Base-by-base conservation (phyloP, 1,140 invertebrate genomes). In the Maconellicoccus hirsutus region DNA sequence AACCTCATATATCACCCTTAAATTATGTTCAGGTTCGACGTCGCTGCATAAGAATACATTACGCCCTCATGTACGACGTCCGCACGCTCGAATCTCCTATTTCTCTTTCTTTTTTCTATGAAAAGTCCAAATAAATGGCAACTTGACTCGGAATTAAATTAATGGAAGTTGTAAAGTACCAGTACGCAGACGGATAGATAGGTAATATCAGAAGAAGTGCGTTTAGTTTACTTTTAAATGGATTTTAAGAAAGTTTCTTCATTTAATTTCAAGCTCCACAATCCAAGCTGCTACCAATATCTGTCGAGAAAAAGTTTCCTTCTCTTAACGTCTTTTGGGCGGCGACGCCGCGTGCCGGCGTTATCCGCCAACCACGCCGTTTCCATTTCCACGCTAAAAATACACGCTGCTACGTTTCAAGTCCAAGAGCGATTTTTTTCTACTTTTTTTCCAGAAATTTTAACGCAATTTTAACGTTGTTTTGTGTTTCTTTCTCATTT, bases 171-270 rank as follows among this genome's bases (percentile, higher is more conserved):
- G 42, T 52, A 52, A 52, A 52, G 42, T 52, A 33, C 29, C 29
- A 12, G 29, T 33, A 52, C n/a, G n/a, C 42, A 19, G 42, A 52
- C 42, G 42, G 42, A 52, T 19, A 19, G 42, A 52, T 19, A 52
- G 42, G 42, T 52, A 52, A 52, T 52, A 52, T 52, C n/a, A 52
- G 42, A 52, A 52, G 42, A 52, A 52, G 42, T 52, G 42, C 42
- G 42, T 52, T 52, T 52, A 52, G 42, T 52, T 52, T 52, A 52
- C 42, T 52, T 52, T 52, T 52, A 52, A 52, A 52, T 52, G 42
- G 42, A 52, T 52, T 52, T 52, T 52, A 52, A 52, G 42, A 52
- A 52, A 52, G 42, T 52, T 52, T 52, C 12, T 52, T 52, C 42
- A 52, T 52, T 52, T 52, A 52, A 52, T 52, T 52, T 52, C 12